Conservation (phyloP, 2,888 invertebrate species). For the Tortricodes alternella region DNA sequence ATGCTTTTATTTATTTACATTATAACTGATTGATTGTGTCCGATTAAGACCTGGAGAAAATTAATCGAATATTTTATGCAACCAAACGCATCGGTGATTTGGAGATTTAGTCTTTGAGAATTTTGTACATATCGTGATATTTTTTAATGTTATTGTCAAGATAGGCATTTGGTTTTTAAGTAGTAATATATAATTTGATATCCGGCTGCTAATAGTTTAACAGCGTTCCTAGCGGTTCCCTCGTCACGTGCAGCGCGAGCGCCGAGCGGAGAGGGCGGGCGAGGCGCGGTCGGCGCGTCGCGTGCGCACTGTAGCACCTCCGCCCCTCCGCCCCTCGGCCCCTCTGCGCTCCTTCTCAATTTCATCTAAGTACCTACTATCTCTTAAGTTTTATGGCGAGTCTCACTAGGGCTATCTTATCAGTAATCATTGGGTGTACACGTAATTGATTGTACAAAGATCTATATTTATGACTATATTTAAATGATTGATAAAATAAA, state of each 20-base stretch:
- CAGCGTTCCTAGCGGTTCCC: constrained; percentile 52
- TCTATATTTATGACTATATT: constrained; percentile 80
- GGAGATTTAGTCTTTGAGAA: constrained; percentile 63
- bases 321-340: background rate
- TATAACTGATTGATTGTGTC: constrained; percentile 13
- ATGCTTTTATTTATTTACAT: constrained; percentile 23
- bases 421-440: constrained; percentile 61
- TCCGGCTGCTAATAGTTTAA: constrained; percentile 55
- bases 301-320: constrained; percentile 38
- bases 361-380: constrained; percentile 27
- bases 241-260: constrained; percentile 42
- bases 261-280: too few relatives aligned
- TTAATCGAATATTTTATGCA: constrained; percentile 15
- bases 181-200: constrained; percentile 54
- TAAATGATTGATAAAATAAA: constrained; percentile 81
- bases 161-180: constrained; percentile 70
- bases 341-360: background rate
- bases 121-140: constrained; percentile 82
- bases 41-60: constrained; percentile 9
- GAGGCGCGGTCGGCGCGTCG: constrained; percentile 40
- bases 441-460: constrained; percentile 79
- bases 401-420: constrained; percentile 58
- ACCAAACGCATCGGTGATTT: constrained; percentile 34
- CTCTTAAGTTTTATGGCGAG: constrained; percentile 54
- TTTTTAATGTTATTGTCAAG: constrained; percentile 74